A percentile compares a stretch with the other conserved stretches of the same genome.
These are phyloP conservation scores for Poeciliopsis retropinna DNA, from an alignment of 2,113 vertebrate genomes.

Conservation along the genomic window DNA sequence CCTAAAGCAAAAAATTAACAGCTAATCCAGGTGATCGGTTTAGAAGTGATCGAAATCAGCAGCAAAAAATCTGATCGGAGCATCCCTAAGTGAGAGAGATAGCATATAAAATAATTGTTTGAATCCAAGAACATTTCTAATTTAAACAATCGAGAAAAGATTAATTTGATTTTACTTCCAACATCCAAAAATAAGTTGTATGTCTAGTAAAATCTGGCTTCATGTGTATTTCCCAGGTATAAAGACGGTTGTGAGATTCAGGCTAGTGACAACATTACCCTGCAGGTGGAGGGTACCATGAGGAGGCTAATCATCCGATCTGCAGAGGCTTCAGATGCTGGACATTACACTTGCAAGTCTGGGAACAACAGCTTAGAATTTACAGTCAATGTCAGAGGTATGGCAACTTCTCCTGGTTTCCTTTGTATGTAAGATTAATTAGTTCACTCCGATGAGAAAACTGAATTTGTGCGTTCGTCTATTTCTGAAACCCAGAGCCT, in stretches of 20 bases:
- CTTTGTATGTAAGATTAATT: no score
- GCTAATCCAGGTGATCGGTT: no score
- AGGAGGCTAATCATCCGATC: constrained; percentile 80
- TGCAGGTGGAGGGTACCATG: constrained; percentile 76
- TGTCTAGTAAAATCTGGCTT: neutral
- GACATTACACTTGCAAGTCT: constrained; percentile 76
- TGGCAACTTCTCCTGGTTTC: neutral
- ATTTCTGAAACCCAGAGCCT: constrained; percentile 76
- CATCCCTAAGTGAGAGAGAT: no score
- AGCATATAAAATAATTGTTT: neutral
- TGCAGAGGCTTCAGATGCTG: constrained; percentile 70
- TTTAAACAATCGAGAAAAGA: neutral
- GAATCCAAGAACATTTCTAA: neutral
- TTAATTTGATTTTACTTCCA: neutral
- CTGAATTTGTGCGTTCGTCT: neutral
- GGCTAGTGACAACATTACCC: constrained; percentile 73
- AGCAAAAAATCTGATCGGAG: no score
- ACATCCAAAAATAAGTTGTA: neutral
- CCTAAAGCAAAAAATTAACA: no score
- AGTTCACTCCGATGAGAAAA: no score
- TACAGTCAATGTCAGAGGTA: constrained; percentile 78
- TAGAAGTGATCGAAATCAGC: no score
- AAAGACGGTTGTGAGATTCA: constrained; percentile 75
- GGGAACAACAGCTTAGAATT: constrained; percentile 73
- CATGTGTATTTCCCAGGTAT: constrained; percentile 51